Evolutionary conservation across 1,140 invertebrate species (phyloP), one percentile per base, ranked within the genome.

Genomic region (Plutomurus gul): DNA sequence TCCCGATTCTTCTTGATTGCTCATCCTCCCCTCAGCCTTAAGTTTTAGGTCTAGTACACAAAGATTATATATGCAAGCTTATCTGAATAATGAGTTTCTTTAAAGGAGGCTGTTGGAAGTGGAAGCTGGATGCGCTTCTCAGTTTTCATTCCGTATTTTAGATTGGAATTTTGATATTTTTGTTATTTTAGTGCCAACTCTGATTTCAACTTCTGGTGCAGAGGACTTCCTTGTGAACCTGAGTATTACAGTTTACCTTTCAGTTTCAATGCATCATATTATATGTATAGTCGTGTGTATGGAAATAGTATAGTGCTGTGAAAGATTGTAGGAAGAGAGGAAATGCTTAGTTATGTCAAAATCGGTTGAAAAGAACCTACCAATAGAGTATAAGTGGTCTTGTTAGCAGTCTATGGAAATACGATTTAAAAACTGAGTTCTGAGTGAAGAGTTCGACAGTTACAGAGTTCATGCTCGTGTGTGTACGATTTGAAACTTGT

Each of bases 151-250:
- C 70, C 39, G 18, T 39, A 72, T 72, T 39, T 37, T 73, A 46
- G 70, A 73, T 43, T 43, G 40, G 70, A 73, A 73, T 73, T 43
- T 73, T 20, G 37, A 43, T 73, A 73, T 73, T 73, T 65, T 73
- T 70, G 60, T 70, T 73, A 73, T 73, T 73, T 73, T 73, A 46
- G 37, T 73, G 70, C 70, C 70, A 65, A 65, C 56, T 65, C 56
- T 13, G 30, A 65, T 65, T 65, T 65, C 56, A 65, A 11, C 13
- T 65, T 27, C n/a, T 43, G 39, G 39, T 43, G 39, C n/a, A n/a
- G n/a, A n/a, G 11, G 11, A 43, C 39, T 43, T n/a, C n/a, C n/a
- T n/a, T n/a, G n/a, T n/a, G n/a, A n/a, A n/a, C n/a, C n/a, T n/a
- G n/a, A n/a, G n/a, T n/a, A n/a, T n/a, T n/a, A n/a, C n/a, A n/a